Percentiles rank a stretch among this genome's conserved stretches.
Evolutionary conservation across 2,797 vertebrate genomes (phyloP).

Genomic region (Peromyscus eremicus): DNA sequence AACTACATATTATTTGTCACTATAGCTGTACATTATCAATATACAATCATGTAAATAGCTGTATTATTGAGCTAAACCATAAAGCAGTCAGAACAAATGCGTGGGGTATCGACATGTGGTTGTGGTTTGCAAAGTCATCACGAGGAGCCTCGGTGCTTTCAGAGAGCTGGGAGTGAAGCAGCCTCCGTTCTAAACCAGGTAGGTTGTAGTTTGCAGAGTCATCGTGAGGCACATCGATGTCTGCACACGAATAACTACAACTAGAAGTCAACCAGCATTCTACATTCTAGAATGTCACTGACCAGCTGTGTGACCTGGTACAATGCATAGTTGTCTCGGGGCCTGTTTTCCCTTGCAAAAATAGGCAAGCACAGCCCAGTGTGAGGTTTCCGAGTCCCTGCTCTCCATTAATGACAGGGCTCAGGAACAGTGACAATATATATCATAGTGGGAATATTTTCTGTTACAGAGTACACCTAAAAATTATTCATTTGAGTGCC

Average conservation of each 20-base stretch:
- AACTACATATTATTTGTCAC: slow-evolving; percentile 17
- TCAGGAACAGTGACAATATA: not conserved
- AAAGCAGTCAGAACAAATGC: not conserved
- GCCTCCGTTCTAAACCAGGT: slow-evolving; percentile 25
- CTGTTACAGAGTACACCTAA: slow-evolving; percentile 43
- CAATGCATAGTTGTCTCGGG: slow-evolving; percentile 41
- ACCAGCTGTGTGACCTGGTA: slow-evolving; percentile 15
- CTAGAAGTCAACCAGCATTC: not conserved
- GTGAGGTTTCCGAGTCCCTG: slow-evolving; percentile 27
- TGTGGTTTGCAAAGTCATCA: slow-evolving; percentile 70
- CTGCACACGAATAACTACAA: not conserved
- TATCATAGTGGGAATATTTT: not conserved
- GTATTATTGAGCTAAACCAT: slow-evolving; percentile 18
- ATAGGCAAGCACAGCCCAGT: not conserved
- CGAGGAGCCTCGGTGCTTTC: not conserved
- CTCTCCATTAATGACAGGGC: not conserved
- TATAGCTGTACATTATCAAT: slow-evolving; percentile 1
- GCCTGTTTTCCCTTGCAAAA: slow-evolving; percentile 48
- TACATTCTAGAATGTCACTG: slow-evolving; percentile 25
- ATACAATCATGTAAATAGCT: slow-evolving; percentile 28
- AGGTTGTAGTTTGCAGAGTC: slow-evolving; percentile 67
- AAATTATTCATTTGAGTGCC: not conserved
- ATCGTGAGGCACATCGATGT: slow-evolving; percentile 15
- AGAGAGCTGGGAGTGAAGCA: slow-evolving; percentile 27
- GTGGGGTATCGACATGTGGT: not conserved